Evolutionary conservation across 2,888 invertebrate genomes (phyloP), one percentile per base, ranked within the genome.

Genomic region (Mythimna loreyi): DNA sequence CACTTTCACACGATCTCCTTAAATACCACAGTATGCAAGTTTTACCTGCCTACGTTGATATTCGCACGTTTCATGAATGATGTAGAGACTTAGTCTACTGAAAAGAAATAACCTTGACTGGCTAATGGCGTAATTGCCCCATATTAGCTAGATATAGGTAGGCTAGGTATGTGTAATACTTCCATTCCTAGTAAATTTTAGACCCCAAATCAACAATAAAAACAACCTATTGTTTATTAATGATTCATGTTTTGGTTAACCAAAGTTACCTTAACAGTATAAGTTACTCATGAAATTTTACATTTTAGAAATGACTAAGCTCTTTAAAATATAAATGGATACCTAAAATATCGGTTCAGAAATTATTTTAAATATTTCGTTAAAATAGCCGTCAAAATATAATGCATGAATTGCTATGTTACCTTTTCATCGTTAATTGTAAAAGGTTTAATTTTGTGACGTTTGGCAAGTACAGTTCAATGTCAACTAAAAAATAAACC

Each of bases 161-260:
- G 13, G 11, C 0, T n/a, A 28, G n/a, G 6, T 23, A 72, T 52
- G 28, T 61, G 45, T 36, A 47, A 53, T 72, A 40, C 25, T 63
- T 21, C 49, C 2, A 6, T 64, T 70, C 56, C 21, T 25, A 52
- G 66, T 52, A 45, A n/a, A 45, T 74, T 50, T 6, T 13, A 49
- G 11, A 30, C 45, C 28, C 19, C 8, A 30, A 61, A 43, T 19
- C 7, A 9, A 47, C 53, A 28, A 47, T 25, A 72, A n/a, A 55
- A 47, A 16, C n/a, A 52, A 47, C 21, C 23, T 13, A 30, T 43
- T 56, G 21, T 50, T 25, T 45, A 43, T 56, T 43, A 49, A 28
- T 65, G 21, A 74, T 49, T 66, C n/a, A 65, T n/a, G 52, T 65
- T 25, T 56, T 13, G 11, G 25, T 66, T 7, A 23, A 50, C 71